Conservation (phyloP, 2,113 vertebrate genomes). For the Zosterops pallidus region DNA sequence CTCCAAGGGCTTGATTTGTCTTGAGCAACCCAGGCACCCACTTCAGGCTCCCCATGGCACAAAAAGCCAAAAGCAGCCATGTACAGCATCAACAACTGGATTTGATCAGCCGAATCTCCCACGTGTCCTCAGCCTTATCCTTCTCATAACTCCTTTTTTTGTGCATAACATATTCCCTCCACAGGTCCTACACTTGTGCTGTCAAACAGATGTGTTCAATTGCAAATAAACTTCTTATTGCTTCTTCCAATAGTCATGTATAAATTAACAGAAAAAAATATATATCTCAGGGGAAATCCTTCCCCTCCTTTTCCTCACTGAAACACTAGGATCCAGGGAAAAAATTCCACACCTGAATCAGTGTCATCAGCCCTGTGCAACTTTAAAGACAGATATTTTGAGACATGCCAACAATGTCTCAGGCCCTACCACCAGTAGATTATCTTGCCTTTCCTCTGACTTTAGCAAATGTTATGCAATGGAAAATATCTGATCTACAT, state of each 20-base stretch:
- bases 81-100: fast-evolving
- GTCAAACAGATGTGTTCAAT: not conserved
- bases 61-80: not conserved
- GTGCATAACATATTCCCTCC: not conserved
- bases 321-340: not conserved
- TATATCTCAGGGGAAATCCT: not conserved
- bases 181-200: not conserved
- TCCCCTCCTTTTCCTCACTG: not conserved
- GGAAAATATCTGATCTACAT: not conserved
- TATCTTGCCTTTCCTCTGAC: not conserved
- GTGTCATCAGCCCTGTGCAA: not conserved
- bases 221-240: not conserved
- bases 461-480: not conserved
- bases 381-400: not conserved
- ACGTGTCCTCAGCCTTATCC: not conserved
- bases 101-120: not conserved
- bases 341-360: not conserved
- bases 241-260: not conserved
- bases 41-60: not conserved
- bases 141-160: not conserved
- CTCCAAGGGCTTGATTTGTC: not conserved
- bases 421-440: not conserved
- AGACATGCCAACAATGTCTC: not conserved
- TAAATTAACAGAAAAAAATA: not conserved
- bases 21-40: not conserved